Conservation (phyloP, 2,113 vertebrate genomes). For the Muscicapa adusta region DNA sequence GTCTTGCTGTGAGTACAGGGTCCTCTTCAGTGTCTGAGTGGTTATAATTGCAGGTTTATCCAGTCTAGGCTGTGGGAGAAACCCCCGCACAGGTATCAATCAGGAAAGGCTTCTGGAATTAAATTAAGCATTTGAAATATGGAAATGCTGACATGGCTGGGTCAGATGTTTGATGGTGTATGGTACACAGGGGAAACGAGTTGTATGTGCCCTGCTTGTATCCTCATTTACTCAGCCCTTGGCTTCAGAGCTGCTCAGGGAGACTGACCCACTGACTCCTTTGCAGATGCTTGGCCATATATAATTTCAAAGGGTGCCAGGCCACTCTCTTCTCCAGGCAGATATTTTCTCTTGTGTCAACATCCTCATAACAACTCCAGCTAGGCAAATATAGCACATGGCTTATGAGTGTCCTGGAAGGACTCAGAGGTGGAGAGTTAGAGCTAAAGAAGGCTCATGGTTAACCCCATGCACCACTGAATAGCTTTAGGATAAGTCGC, state of each 20-base stretch:
- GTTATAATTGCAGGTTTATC: neutral
- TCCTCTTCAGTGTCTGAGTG: neutral
- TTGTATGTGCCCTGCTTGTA: neutral
- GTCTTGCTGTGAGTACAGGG: neutral
- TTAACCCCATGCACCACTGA: neutral
- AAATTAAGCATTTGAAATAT: neutral
- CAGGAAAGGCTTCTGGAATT: neutral
- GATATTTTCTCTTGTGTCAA: neutral
- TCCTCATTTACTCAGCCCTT: neutral
- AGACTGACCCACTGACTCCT: neutral
- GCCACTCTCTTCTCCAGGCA: neutral
- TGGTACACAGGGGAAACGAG: neutral
- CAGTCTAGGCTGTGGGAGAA: neutral
- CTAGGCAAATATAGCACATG: neutral
- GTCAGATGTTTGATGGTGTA: neutral
- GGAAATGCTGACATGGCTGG: neutral
- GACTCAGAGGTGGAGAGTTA: neutral
- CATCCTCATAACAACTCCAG: neutral
- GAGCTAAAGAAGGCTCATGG: neutral
- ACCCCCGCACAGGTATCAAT: neutral
- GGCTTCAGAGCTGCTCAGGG: neutral
- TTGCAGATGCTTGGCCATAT: neutral
- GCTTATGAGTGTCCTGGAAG: neutral
- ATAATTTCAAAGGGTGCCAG: neutral
- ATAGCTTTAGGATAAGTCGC: neutral